Evolutionary conservation across 1,140 invertebrate species (phyloP), one percentile per base, ranked within the genome.

Genomic region (Meloidogyne exigua): DNA sequence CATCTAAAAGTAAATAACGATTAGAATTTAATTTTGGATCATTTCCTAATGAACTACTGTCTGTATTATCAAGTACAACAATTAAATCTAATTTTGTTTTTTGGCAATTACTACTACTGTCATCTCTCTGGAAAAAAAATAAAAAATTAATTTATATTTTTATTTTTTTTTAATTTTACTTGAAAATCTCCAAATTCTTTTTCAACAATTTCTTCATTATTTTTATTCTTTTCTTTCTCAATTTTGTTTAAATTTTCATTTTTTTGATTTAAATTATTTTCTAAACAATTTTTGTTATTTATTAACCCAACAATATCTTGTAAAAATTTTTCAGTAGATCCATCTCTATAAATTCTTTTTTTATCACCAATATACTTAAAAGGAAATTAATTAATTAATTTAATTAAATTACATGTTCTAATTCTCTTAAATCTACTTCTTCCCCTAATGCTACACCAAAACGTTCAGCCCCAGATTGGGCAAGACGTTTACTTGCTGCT

Each of bases 381-480:
- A 18, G n/a, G 5, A 63, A 65, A 67, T 25, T 26, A 76, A 75
- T 12, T 25, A n/a, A 49, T 23, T 28, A 42, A 39, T 26, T 28
- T 25, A 32, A 75, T 36, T 57, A 12, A 36, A 32, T 13, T 28
- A 75, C 65, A n/a, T 62, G 76, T 15, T 67, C 36, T 15, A 85
- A 76, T 75, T 85, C 85, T 15, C 85, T 11, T 36, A 85, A 65
- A 68, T 85, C 84, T 13, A 85, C 85, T 21, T 85, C 68, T 7
- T 80, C 75, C 5, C 84, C 84, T 21, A 85, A 68, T 7, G 84
- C 84, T n/a, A 85, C 85, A 25, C 84, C 85, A 75, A 87, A 85
- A 36, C 79, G 64, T 57, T 85, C 84, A 42, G 84, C 84, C 12
- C 76, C 63, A 18, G 82, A 76, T n/a, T 72, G 39, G 9, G 76